A percentile compares a stretch with the other conserved stretches of the same genome.
These are phyloP conservation scores for Cetonia aurata DNA, from an alignment of 2,888 invertebrate species.

Conservation along the genomic window DNA sequence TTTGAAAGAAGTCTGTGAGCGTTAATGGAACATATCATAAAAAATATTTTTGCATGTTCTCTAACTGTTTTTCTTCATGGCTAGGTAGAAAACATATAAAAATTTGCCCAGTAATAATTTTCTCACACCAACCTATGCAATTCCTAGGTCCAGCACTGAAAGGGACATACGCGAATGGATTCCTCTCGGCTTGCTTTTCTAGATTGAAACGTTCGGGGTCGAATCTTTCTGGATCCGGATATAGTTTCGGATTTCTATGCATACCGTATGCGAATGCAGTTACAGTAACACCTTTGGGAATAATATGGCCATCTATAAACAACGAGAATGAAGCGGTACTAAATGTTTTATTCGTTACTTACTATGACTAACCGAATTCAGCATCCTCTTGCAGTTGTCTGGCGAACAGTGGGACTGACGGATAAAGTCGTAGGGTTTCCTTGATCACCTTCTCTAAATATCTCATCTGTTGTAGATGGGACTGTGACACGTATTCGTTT, in stretches of 20 bases:
- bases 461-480: constrained; percentile 38
- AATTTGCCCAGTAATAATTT: too few species aligned
- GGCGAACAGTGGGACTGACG: constrained; percentile 38
- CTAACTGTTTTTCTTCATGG: too few species aligned
- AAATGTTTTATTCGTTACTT: not conserved
- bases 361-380: constrained; percentile 19
- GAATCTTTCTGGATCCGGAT: constrained; percentile 64
- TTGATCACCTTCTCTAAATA: constrained; percentile 43
- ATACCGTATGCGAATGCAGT: constrained; percentile 48
- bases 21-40: too few species aligned
- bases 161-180: constrained; percentile 60
- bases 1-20: too few species aligned
- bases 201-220: constrained; percentile 61
- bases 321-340: constrained; percentile 3
- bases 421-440: constrained; percentile 36
- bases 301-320: constrained; percentile 28
- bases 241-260: constrained; percentile 65
- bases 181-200: constrained; percentile 55
- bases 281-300: constrained; percentile 45
- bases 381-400: constrained; percentile 37
- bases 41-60: too few species aligned
- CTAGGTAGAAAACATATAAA: too few species aligned
- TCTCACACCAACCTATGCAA: constrained; percentile 53
- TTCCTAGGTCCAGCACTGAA: constrained; percentile 62
- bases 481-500: constrained; percentile 7